A percentile compares a stretch with the other conserved stretches of the same genome.
Evolutionary conservation across 2,113 vertebrate species (phyloP).

Genomic region (Pterocles gutturalis): DNA sequence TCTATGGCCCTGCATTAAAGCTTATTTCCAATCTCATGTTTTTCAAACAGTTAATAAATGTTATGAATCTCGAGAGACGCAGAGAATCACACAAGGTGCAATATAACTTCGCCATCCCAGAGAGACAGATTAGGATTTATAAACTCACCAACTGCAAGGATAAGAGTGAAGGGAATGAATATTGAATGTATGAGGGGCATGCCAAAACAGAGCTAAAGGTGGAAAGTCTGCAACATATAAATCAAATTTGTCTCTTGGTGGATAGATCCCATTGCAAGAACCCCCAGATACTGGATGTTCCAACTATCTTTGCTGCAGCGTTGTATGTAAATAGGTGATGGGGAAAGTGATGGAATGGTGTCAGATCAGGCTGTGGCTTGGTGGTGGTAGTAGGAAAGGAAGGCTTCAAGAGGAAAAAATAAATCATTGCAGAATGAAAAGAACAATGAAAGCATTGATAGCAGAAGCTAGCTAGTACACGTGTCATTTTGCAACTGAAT

Average conservation of each 20-base stretch:
- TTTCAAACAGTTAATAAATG: constrained; percentile 19
- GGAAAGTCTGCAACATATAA: neutral
- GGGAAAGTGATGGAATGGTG: neutral
- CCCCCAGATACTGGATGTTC: neutral
- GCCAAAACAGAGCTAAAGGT: neutral
- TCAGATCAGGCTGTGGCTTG: neutral
- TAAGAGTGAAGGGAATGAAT: constrained; percentile 13
- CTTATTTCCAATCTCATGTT: neutral
- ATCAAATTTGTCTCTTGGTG: neutral
- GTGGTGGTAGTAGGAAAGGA: neutral
- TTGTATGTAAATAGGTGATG: neutral
- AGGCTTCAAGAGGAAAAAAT: neutral
- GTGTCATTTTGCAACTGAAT: neutral
- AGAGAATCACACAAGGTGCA: neutral
- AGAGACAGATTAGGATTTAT: constrained; percentile 39
- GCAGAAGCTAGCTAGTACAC: neutral
- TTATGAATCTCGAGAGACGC: neutral
- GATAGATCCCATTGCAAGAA: neutral
- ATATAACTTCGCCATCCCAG: neutral
- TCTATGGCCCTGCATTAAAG: neutral
- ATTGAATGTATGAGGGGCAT: neutral
- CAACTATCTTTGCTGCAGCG: neutral
- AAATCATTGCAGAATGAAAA: neutral
- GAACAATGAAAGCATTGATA: neutral
- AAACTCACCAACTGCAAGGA: constrained; percentile 5